Evolutionary conservation across 2,888 invertebrate species (phyloP).

Genomic region (Gasteruption jaculator): DNA sequence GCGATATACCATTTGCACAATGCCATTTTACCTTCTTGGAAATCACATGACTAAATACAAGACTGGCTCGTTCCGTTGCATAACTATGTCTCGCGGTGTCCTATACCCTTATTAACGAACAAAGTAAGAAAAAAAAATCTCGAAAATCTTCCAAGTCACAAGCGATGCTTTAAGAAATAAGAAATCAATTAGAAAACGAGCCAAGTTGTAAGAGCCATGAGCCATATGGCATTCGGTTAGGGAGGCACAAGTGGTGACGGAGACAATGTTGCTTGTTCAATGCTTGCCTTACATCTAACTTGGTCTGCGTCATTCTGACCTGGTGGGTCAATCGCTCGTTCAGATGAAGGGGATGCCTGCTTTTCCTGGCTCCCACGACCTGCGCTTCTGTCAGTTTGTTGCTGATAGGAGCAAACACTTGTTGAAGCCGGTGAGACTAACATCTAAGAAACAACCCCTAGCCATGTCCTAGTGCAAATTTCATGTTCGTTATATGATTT

Average conservation of each 20-base stretch:
- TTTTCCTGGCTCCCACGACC: constrained; percentile 94
- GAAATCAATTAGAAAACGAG: constrained; percentile 14
- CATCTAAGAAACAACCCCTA: constrained; percentile 50
- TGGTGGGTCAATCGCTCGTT: constrained; percentile 54
- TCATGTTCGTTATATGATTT: constrained; percentile 26
- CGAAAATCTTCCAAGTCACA: too few relatives aligned
- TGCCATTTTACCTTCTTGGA: too few relatives aligned
- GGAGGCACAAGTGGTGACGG: constrained; percentile 49
- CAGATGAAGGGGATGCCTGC: constrained; percentile 90
- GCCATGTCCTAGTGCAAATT: constrained; percentile 40
- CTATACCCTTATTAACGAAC: too few relatives aligned
- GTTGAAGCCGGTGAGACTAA: constrained; percentile 86
- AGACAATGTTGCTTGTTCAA: constrained; percentile 52
- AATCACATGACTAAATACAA: too few relatives aligned
- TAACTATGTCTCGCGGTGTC: too few relatives aligned
- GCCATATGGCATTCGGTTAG: constrained; percentile 37
- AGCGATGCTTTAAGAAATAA: too few relatives aligned
- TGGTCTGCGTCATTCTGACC: constrained; percentile 50
- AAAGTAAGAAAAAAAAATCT: too few relatives aligned
- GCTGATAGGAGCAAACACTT: constrained; percentile 95
- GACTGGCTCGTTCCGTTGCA: too few relatives aligned
- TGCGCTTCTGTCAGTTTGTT: constrained; percentile 92
- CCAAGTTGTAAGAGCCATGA: constrained; percentile 29
- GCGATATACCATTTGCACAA: too few relatives aligned
- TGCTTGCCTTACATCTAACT: constrained; percentile 51